Evolutionary conservation across 2,113 vertebrate genomes (phyloP).

Genomic region (Toxotes jaculatrix): DNA sequence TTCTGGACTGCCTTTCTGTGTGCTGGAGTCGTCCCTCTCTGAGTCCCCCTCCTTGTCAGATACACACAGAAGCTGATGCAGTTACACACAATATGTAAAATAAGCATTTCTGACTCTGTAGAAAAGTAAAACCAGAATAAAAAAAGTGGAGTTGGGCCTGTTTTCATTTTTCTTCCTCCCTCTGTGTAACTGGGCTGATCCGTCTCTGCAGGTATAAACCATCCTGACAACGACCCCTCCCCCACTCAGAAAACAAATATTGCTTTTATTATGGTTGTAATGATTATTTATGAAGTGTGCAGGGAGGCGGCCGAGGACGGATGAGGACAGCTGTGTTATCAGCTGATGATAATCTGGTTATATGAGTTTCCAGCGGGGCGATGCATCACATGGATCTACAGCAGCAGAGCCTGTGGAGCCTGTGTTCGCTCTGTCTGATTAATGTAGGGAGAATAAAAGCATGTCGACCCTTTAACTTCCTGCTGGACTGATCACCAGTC

Average conservation of each 20-base stretch:
- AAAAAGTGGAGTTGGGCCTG: no score
- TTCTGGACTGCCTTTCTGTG: no score
- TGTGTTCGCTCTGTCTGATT: neutral
- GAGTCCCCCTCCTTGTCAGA: no score
- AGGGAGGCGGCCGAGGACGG: neutral
- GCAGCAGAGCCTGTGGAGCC: no score
- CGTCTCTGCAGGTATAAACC: neutral
- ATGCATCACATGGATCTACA: conserved; percentile 12
- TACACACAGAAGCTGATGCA: no score
- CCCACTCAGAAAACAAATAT: conserved; percentile 17
- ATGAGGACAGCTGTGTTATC: neutral
- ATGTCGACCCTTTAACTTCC: neutral
- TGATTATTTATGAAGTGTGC: conserved; percentile 37
- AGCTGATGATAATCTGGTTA: conserved; percentile 44
- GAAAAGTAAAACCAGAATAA: no score
- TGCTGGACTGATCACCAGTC: neutral
- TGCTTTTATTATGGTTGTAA: conserved; percentile 27
- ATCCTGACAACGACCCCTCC: neutral
- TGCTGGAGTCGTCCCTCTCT: no score
- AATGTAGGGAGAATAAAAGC: conserved; percentile 1
- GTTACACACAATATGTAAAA: no score
- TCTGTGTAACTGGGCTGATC: no score
- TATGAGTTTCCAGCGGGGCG: conserved; percentile 15
- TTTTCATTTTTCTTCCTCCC: no score
- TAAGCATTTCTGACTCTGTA: no score